Base-by-base conservation (phyloP, 2,888 invertebrate species). In the Exocentrus adspersus region DNA sequence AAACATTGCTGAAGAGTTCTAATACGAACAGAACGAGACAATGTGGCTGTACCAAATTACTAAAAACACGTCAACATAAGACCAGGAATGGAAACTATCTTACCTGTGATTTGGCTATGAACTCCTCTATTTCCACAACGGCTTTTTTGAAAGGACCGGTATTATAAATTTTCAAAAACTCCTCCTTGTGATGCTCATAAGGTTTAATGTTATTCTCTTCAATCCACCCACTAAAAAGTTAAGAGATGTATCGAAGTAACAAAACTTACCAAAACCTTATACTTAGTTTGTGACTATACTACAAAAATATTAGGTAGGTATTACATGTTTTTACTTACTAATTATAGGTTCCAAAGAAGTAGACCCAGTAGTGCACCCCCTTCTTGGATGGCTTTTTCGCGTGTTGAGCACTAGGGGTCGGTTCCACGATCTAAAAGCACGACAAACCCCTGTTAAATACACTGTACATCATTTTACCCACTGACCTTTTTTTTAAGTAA, bases 271-370 rank as follows among this genome's bases (percentile, higher is more conserved):
- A n/a, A n/a, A 68, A 19, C 66, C 14, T 52, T 52, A 30, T 7
- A 24, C 4, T 24, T 24, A 24, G 7, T 24, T 24, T 5, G 24
- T 24, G 7, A 24, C 24, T 24, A 5, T 7, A 24, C 24, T 24
- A 7, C 7, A 24, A 24, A 24, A 5, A 24, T 7, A 5, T 24
- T 5, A 24, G 7, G 7, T 24, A 5, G 7, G 24, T 24, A 24
- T 14, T 12, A 37, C n/a, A n/a, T n/a, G n/a, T n/a, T 37, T 16
- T 48, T 56, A 91, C 96, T 94, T 87, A 96, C 96, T 93, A 95
- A 82, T 97, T 95, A 77, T 94, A 92, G n/a, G 93, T 90, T 60
- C 97, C 97, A 84, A 95, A 97, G 86, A 97, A 97, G 84, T 91
- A 96, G 71, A 97, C 93, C 84, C 95, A 96, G 78, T 92, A 92